These are phyloP conservation scores for Mamestra configurata DNA, from an alignment of 1,140 invertebrate species.

Conservation along the genomic window DNA sequence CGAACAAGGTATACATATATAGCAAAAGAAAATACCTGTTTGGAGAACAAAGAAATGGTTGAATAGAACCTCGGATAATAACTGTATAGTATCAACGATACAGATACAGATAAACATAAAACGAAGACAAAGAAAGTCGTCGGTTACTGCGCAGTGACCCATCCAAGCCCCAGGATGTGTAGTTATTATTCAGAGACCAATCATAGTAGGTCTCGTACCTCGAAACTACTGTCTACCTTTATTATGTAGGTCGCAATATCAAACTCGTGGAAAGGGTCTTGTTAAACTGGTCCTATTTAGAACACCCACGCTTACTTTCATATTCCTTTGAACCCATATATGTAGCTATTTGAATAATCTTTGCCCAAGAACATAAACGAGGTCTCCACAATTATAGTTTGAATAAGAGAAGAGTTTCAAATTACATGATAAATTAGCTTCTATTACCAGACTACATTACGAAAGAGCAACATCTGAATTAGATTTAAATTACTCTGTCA, in stretches of 20 bases:
- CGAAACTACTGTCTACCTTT: constrained; percentile 3
- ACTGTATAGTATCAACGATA: constrained; percentile 28
- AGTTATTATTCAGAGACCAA: constrained; percentile 43
- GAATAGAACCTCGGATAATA: background rate
- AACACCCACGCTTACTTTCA: constrained; percentile 45
- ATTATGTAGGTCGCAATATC: constrained; percentile 16
- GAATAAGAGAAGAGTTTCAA: constrained; percentile 11
- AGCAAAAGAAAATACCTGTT: background rate
- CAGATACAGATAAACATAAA: constrained; percentile 50
- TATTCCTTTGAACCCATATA: constrained; percentile 33
- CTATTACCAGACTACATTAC: background rate
- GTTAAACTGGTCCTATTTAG: constrained; percentile 39
- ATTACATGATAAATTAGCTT: constrained; percentile 4
- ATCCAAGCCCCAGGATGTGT: constrained; percentile 50
- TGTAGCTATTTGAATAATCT: constrained; percentile 33
- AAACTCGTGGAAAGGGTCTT: constrained; percentile 3
- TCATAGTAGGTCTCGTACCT: background rate
- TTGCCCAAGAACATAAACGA: background rate
- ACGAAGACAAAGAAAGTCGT: constrained; percentile 60
- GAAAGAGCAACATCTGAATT: background rate
- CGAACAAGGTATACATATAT: background rate
- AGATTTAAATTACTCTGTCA: constrained; percentile 11
- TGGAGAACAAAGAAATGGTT: constrained; percentile 50
- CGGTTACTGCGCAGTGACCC: constrained; percentile 56
- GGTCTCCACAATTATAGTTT: constrained; percentile 16